Conservation (phyloP, 2,797 vertebrate genomes). For the Anolis apletophallus region DNA sequence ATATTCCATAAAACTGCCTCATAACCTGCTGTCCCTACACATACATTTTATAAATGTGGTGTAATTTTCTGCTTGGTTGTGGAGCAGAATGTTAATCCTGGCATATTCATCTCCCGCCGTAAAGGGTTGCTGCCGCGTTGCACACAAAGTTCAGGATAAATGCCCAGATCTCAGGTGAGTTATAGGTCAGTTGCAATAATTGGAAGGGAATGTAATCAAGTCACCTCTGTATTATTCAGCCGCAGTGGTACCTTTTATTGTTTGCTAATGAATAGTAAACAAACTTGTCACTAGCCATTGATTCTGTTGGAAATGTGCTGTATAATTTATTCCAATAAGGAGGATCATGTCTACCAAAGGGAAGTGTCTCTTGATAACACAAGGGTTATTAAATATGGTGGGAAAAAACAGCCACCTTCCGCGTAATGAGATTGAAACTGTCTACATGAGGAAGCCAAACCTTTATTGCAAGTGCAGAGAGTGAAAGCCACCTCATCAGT, state of each 20-base stretch:
- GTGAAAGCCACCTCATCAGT: conserved; percentile 59
- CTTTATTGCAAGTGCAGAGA: conserved; percentile 62
- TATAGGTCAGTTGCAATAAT: conserved; percentile 68
- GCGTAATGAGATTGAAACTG: conserved; percentile 69
- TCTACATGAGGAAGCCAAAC: conserved; percentile 59
- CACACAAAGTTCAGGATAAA: conserved; percentile 65
- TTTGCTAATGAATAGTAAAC: conserved; percentile 74
- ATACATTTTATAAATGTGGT: conserved; percentile 43
- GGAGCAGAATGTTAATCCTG: conserved; percentile 68
- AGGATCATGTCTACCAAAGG: conserved; percentile 20
- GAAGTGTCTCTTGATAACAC: conserved; percentile 59
- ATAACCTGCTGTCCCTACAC: conserved; percentile 19
- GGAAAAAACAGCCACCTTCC: conserved; percentile 50
- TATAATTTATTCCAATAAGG: conserved; percentile 56
- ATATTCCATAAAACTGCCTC: conserved; percentile 60
- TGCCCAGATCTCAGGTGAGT: conserved; percentile 43
- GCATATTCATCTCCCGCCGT: conserved; percentile 37
- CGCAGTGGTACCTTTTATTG: conserved; percentile 57
- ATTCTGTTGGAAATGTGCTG: conserved; percentile 59
- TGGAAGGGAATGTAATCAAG: conserved; percentile 65
- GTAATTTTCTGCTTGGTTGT: conserved; percentile 44
- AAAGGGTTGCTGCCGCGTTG: conserved; percentile 50
- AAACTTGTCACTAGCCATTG: conserved; percentile 59
- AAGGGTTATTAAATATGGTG: conserved; percentile 69
- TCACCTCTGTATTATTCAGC: conserved; percentile 45